These are phyloP conservation scores for Ammodytes dubius DNA, from an alignment of 2,113 vertebrate genomes.

Conservation along the genomic window DNA sequence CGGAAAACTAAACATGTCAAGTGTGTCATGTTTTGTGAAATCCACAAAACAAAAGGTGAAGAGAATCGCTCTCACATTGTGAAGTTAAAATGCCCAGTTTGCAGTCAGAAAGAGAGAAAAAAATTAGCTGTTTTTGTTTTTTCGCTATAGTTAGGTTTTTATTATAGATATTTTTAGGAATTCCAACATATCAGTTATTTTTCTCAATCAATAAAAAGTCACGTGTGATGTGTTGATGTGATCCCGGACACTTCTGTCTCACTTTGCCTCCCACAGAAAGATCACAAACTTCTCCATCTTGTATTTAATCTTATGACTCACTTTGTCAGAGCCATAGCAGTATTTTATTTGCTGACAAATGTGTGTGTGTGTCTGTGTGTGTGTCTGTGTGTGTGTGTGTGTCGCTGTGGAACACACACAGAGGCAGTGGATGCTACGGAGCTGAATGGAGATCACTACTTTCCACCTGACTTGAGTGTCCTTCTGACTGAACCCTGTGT, in stretches of 20 bases:
- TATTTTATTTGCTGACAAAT: slow-evolving; percentile 29
- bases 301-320: slow-evolving; percentile 34
- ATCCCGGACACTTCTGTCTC: slow-evolving; percentile 66
- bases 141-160: slow-evolving; percentile 69
- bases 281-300: slow-evolving; percentile 25
- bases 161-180: slow-evolving; percentile 75
- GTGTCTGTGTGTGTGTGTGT: slow-evolving; percentile 31
- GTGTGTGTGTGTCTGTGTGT: slow-evolving; percentile 26
- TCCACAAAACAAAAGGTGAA: neutral
- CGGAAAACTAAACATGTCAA: slow-evolving; percentile 38
- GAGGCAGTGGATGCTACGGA: slow-evolving; percentile 30
- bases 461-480: slow-evolving; percentile 70
- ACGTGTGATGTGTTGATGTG: slow-evolving; percentile 38
- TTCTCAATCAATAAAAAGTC: slow-evolving; percentile 52
- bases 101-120: slow-evolving; percentile 52
- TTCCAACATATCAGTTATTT: slow-evolving; percentile 59
- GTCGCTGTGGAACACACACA: slow-evolving; percentile 4
- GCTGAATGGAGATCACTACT: slow-evolving; percentile 60
- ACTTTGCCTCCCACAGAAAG: slow-evolving; percentile 24
- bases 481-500: slow-evolving; percentile 80
- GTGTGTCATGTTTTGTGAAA: slow-evolving; percentile 52
- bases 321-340: slow-evolving; percentile 43
- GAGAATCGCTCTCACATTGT: slow-evolving; percentile 34
- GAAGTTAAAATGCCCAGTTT: slow-evolving; percentile 52
- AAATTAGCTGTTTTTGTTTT: slow-evolving; percentile 56